Conservation (phyloP, 2,797 vertebrate species). For the Dromococcyx pavoninus region DNA sequence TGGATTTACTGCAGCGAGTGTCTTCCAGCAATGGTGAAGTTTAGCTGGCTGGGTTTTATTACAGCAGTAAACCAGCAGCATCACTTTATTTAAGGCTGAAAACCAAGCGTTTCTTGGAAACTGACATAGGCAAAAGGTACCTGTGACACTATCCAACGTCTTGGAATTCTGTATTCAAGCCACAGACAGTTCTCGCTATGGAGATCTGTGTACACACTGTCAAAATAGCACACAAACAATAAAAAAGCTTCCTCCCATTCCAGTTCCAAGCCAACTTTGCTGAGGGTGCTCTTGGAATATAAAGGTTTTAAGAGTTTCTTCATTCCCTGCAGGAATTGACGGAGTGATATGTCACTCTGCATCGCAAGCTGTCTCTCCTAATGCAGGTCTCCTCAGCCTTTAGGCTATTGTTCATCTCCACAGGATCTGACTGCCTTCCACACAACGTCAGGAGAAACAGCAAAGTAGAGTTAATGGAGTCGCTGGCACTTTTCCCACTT, state of each 20-base stretch:
- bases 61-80: slow-evolving; percentile 42
- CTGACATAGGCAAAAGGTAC: slow-evolving; percentile 63
- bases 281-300: slow-evolving; percentile 41
- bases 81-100: slow-evolving; percentile 33
- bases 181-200: slow-evolving; percentile 71
- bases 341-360: not conserved
- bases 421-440: not conserved
- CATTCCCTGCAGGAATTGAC: slow-evolving; percentile 14
- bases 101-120: slow-evolving; percentile 43
- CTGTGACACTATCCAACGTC: slow-evolving; percentile 26
- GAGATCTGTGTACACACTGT: slow-evolving; percentile 69
- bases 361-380: not conserved
- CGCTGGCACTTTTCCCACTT: slow-evolving; percentile 46
- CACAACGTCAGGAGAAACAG: not conserved
- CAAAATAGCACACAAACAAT: slow-evolving; percentile 65
- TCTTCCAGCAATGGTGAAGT: slow-evolving; percentile 45
- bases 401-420: not conserved
- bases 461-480: slow-evolving; percentile 44
- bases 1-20: slow-evolving; percentile 19
- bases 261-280: slow-evolving; percentile 37
- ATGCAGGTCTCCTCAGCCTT: not conserved
- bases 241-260: not conserved
- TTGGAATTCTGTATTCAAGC: slow-evolving; percentile 38
- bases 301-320: slow-evolving; percentile 52
- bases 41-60: slow-evolving; percentile 57